Conservation (phyloP, 2,113 vertebrate genomes). For the Embiotoca jacksoni region DNA sequence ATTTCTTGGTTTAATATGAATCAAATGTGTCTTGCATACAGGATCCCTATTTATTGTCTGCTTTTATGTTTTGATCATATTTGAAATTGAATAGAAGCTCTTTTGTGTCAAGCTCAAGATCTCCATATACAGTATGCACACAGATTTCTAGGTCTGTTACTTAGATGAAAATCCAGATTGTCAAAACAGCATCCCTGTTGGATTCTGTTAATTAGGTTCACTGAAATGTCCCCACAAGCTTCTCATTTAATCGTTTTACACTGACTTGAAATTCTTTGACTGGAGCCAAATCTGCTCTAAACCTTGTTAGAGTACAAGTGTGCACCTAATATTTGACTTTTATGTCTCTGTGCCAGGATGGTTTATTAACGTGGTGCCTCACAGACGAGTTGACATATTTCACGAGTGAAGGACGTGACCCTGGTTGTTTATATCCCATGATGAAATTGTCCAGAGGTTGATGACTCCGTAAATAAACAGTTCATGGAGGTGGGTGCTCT, state of each 20-base stretch:
- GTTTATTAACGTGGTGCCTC: constrained; percentile 79
- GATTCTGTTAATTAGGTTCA: constrained; percentile 50
- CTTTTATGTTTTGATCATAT: background rate
- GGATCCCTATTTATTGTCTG: no score
- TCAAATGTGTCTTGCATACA: background rate
- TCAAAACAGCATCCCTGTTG: constrained; percentile 30
- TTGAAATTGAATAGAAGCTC: background rate
- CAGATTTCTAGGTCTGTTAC: constrained; percentile 9
- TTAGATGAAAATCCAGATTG: constrained; percentile 37
- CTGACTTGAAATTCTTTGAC: constrained; percentile 27
- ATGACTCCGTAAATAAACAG: constrained; percentile 90
- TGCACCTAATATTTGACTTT: constrained; percentile 73
- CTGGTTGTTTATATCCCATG: constrained; percentile 88
- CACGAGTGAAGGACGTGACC: constrained; percentile 89
- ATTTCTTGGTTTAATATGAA: background rate
- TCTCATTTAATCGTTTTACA: constrained; percentile 2
- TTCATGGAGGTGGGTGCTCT: constrained; percentile 69
- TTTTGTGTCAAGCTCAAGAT: background rate
- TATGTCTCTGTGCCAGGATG: constrained; percentile 77
- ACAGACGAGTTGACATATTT: constrained; percentile 84
- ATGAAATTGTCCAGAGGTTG: constrained; percentile 88
- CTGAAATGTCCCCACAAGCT: constrained; percentile 37
- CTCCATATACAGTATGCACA: constrained; percentile 1
- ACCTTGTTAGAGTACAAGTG: constrained; percentile 58
- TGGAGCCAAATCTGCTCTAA: constrained; percentile 44